These are phyloP conservation scores for Lottia scabra DNA, from an alignment of 2,888 invertebrate species.

Conservation along the genomic window DNA sequence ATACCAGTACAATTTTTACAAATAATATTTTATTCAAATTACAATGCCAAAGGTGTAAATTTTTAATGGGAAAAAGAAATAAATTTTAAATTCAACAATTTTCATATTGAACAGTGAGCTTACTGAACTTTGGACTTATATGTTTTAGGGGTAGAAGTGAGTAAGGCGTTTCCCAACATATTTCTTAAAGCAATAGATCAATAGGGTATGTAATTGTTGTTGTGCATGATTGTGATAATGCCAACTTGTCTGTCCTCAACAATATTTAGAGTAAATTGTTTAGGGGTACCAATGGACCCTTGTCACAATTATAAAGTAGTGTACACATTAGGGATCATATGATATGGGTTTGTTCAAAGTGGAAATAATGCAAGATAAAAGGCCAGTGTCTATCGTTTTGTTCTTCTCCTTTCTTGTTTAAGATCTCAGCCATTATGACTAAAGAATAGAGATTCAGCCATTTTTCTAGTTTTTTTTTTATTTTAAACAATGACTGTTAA, in stretches of 20 bases:
- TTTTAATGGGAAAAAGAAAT: no score
- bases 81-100: no score
- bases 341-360: conserved; percentile 1
- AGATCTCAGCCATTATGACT: no score
- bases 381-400: neutral
- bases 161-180: neutral
- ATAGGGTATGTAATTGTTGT: neutral
- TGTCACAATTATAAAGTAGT: neutral
- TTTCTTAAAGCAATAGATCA: neutral
- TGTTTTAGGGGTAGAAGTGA: neutral
- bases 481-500: no score
- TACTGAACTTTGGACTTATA: no score
- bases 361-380: conserved; percentile 3
- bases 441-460: no score
- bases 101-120: no score
- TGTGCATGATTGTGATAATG: conserved; percentile 5
- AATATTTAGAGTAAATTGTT: neutral
- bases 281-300: neutral
- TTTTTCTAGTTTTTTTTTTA: no score
- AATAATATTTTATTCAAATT: no score
- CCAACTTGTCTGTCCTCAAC: neutral
- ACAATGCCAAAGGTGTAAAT: no score
- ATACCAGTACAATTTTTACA: no score
- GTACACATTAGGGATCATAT: conserved; percentile 1
- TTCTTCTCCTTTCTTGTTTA: neutral